Base-by-base conservation (phyloP, 2,797 vertebrate species). In the Phrynocephalus vlangalii region DNA sequence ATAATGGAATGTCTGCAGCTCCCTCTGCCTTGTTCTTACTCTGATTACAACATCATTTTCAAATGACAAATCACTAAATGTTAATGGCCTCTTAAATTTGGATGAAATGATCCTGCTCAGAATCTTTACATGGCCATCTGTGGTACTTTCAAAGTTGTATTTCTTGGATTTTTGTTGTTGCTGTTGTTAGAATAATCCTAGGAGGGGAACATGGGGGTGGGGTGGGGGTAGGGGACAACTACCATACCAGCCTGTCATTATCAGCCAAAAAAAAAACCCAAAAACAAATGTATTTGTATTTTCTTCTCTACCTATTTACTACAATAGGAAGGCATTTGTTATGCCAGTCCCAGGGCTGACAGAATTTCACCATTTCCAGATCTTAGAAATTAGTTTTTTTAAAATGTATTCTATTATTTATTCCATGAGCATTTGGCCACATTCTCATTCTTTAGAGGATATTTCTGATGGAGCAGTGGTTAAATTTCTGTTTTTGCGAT, bases 1-100 rank as follows among this genome's bases (percentile, higher is more conserved):
- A 0, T 3, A 0, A 52, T 6, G 0, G 71, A 72, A 33, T 50
- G 0, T n/a, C 75, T 85, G 84, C 28, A 73, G 70, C 26, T 20
- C n/a, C 75, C 67, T 56, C 70, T 82, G 6, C 66, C 20, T 79
- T 52, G 86, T n/a, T 9, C 26, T 24, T 87, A 76, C 76, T 89
- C 72, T 88, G 0, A 0, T 80, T 79, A 71, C 44, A 13, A 82
- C 63, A 78, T 83, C 87, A 79, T 88, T 79, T 90, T 83, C 38
- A 72, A 18, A 15, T 83, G 52, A 56, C 89, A 89, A 88, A 89
- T 63, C 44, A 30, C 22, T 79, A 52, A 56, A 3, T 78, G 30
- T 3, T 70, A 73, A 84, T 67, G 8, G 52, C 81, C 68, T 67
- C 2, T 48, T 30, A 38, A 68, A 76, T 60, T 52, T 80, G 44